Base-by-base conservation (phyloP, 2,797 vertebrate species). In the Tadarida brasiliensis region DNA sequence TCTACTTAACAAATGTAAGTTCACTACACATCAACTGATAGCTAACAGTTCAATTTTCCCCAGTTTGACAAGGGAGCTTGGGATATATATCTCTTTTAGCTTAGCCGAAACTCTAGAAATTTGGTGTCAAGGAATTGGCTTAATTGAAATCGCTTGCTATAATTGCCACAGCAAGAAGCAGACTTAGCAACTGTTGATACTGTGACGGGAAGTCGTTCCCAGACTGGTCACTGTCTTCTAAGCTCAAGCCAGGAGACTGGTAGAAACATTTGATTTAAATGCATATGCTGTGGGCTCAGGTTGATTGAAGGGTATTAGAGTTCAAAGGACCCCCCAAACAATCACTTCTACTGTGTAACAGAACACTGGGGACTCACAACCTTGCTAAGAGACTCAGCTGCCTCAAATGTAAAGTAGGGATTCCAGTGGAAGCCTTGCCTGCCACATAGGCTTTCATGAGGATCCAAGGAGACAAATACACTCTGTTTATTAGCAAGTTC, bases 1-100 rank as follows among this genome's bases (percentile, higher is more conserved):
- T 97, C 92, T 97, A 96, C 97, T 97, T 98, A 98, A 98, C 65
- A 76, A 96, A 96, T 97, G 76, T 95, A 97, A 98, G 90, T 98
- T 98, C 97, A 97, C 97, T 97, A 97, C 96, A 98, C 95, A 98
- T 96, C 97, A 96, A 89, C 90, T 89, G 94, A 98, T 95, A 98
- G 97, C 22, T 33, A 97, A 96, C 35, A 87, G 94, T 96, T 91
- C 49, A 10, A 3, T 24, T 74, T 57, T 95, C 81, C 61, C 67
- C 86, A 19, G 30, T 96, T 97, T 96, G 96, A 97, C 88, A 94
- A 97, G 82, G 12, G 88, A 77, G 87, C 74, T 97, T 85, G 65
- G 82, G 67, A 77, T 91, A 57, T 57, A 94, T 87, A 94, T 96
- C 73, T 95, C 61, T 94, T 97, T 96, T 78, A 94, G 95, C 80